Conservation (phyloP, 2,113 vertebrate species). For the Ia io region DNA sequence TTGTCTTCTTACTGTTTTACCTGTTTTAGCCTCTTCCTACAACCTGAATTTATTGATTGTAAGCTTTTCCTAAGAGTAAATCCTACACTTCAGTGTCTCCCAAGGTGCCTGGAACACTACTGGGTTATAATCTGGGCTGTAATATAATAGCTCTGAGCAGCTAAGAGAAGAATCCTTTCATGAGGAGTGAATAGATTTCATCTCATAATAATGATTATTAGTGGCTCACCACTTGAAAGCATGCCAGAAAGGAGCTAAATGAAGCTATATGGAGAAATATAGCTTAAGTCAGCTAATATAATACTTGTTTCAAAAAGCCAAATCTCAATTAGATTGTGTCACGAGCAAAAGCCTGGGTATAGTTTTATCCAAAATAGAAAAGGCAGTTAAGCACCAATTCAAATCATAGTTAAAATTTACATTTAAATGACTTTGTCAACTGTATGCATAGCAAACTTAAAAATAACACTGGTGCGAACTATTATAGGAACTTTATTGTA, state of each 20-base stretch:
- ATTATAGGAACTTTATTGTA: constrained; percentile 36
- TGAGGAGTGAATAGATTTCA: background rate
- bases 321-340: constrained; percentile 3
- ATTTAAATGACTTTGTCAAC: constrained; percentile 20
- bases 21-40: background rate
- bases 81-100: background rate
- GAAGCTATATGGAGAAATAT: background rate
- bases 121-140: background rate
- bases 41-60: background rate
- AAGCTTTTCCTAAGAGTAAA: background rate
- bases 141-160: background rate
- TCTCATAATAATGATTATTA: constrained; percentile 1
- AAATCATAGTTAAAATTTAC: constrained; percentile 36
- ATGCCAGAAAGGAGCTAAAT: background rate
- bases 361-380: constrained; percentile 46
- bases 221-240: background rate
- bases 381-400: constrained; percentile 30
- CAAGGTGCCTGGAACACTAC: background rate
- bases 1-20: background rate
- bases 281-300: background rate
- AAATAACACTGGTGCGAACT: background rate
- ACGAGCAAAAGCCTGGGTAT: background rate
- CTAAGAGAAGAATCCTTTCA: background rate
- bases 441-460: constrained; percentile 40
- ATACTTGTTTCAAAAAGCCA: constrained; percentile 2